phyloP scores from a whole-genome alignment of 2,888 invertebrate genomes.

The Aplocera efformata region DNA sequence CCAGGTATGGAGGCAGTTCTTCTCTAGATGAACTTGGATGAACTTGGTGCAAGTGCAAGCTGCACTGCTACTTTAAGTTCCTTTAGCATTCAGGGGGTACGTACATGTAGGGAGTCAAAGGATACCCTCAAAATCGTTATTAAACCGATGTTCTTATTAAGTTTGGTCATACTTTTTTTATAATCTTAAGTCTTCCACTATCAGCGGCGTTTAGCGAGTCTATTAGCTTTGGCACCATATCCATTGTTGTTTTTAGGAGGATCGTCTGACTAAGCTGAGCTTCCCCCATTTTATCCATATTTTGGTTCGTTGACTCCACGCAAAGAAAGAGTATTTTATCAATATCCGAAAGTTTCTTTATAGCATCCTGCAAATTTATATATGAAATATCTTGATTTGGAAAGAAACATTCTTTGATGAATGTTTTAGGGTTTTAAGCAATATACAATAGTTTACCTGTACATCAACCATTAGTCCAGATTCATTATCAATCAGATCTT shows the following conservation, averaged over 20 bases:
- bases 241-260: conserved; percentile 88
- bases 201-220: conserved; percentile 76
- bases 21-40: too few relatives aligned
- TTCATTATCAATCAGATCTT: conserved; percentile 86
- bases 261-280: conserved; percentile 89
- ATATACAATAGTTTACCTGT: too few relatives aligned
- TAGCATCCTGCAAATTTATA: conserved; percentile 79
- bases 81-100: too few relatives aligned
- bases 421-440: too few relatives aligned
- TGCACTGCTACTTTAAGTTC: too few relatives aligned
- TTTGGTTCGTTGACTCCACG: conserved; percentile 69
- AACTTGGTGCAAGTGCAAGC: too few relatives aligned
- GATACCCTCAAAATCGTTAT: too few relatives aligned
- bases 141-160: too few relatives aligned
- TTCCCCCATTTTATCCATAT: conserved; percentile 81
- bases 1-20: too few relatives aligned
- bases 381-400: too few relatives aligned
- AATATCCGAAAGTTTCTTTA: conserved; percentile 86
- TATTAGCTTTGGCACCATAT: conserved; percentile 83
- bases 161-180: conserved; percentile 72
- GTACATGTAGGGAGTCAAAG: too few relatives aligned
- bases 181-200: conserved; percentile 78
- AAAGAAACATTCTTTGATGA: too few relatives aligned
- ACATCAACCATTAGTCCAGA: conserved; percentile 82
- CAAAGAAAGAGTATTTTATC: conserved; percentile 86